Percentiles rank a stretch among this genome's conserved stretches.
phyloP scores from a whole-genome alignment of 37 sponge, comb jelly and placozoan species.

The Bolinopsis microptera region DNA sequence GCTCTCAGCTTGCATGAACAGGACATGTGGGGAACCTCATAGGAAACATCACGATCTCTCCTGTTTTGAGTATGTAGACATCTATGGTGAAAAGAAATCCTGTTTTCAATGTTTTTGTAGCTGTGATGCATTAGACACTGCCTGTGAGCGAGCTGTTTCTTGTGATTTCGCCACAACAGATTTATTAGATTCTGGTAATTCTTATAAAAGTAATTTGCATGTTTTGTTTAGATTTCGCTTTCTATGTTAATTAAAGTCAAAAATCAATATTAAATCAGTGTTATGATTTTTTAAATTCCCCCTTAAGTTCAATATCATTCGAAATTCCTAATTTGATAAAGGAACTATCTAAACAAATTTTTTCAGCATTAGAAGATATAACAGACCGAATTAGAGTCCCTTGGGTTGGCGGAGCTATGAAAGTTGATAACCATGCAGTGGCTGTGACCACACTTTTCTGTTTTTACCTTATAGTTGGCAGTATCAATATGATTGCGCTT shows the following conservation, averaged over 20 bases:
- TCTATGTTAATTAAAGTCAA: no score
- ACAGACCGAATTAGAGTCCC: slow-evolving; percentile 33
- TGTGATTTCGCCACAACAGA: background rate
- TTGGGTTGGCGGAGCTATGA: slow-evolving; percentile 61
- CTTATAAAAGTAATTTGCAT: no score
- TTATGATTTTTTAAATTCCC: no score
- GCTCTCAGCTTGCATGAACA: background rate
- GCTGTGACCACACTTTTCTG: slow-evolving; percentile 46
- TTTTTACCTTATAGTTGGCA: slow-evolving; percentile 30
- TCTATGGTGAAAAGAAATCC: background rate
- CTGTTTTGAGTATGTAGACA: slow-evolving; percentile 46
- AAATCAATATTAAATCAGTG: no score
- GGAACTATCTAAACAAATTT: no score
- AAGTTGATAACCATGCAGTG: slow-evolving; percentile 60
- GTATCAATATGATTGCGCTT: slow-evolving; percentile 15
- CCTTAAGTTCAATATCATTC: no score
- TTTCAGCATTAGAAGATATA: slow-evolving; percentile 42
- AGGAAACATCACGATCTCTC: background rate
- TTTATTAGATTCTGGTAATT: background rate
- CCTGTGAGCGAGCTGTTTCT: background rate
- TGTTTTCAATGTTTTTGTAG: slow-evolving; percentile 48
- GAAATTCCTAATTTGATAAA: no score
- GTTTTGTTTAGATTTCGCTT: no score
- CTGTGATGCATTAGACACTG: slow-evolving; percentile 35
- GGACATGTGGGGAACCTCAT: background rate